Evolutionary conservation across 2,797 vertebrate genomes (phyloP), one percentile per base, ranked within the genome.

Genomic region (Limnodromus scolopaceus): DNA sequence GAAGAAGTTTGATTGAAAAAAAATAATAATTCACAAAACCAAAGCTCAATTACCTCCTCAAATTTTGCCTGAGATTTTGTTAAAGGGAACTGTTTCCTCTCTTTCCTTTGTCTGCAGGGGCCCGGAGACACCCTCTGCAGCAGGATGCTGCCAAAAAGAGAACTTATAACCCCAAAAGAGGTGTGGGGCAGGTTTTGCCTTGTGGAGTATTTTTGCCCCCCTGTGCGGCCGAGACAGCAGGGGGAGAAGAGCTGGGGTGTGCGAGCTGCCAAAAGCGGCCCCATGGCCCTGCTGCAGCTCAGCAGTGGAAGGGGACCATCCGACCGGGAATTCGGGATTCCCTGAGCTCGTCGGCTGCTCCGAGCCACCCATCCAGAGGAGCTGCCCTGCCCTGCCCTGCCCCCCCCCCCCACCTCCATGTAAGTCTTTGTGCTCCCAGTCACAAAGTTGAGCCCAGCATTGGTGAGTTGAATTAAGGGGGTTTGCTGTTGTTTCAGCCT

Each of bases 351-450:
- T 45, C 10, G 13, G 25, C 36, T 48, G 27, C 41, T 74, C 16
- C 0, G 2, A 68, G 41, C 11, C 34, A 10, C 34, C 32, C 5
- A 1, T 19, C 10, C 1, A 1, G 34, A 54, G 22, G 18, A 60
- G 36, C n/a, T 53, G 45, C 60, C 45, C 9, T 64, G 22, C 60
- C 45, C 9, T 64, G 22, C 19, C 36, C 13, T 41, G 51, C 38
- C 34, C 0, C 11, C 34, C 58, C 53, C 2, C 1, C 25, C 4
- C 27, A n/a, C 4, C 12, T 4, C 34, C 53, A n/a, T 1, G 2
- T 53, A 60, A 41, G 22, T 54, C 39, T 54, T 17, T 28, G 39
- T 54, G 30, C 30, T 13, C 39, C 58, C 8, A 12, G 43, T n/a
- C 2, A 5, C 23, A n/a, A 80, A 55, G 9, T 80, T 54, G 30